A percentile compares a stretch with the other conserved stretches of the same genome.
These are phyloP conservation scores for Capra hircus DNA, from an alignment of 2,113 vertebrate genomes.

Conservation along the genomic window DNA sequence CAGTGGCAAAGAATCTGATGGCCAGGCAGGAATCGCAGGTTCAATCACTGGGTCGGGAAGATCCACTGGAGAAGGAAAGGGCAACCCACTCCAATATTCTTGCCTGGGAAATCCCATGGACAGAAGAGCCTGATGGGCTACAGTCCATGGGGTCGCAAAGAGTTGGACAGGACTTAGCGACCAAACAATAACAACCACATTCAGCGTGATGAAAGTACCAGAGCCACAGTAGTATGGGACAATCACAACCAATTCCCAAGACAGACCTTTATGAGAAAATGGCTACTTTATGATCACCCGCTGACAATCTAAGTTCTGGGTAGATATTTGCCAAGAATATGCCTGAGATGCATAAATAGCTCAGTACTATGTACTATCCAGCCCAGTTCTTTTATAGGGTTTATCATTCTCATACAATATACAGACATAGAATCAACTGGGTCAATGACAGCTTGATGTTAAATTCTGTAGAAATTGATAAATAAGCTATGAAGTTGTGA, in stretches of 20 bases:
- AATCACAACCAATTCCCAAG: not conserved
- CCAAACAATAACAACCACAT: not conserved
- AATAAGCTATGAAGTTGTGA: not conserved
- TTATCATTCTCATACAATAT: not conserved
- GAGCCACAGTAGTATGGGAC: not conserved
- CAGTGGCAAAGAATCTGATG: not conserved
- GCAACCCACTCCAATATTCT: not conserved
- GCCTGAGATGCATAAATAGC: not conserved
- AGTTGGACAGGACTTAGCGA: not conserved
- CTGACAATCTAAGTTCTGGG: not conserved
- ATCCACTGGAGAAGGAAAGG: not conserved
- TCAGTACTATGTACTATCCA: not conserved
- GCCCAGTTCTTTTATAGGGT: not conserved
- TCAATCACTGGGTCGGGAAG: not conserved
- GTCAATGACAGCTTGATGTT: not conserved
- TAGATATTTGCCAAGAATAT: not conserved
- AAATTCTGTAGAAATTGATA: constrained; percentile 6
- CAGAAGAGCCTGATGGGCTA: not conserved
- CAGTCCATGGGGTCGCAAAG: not conserved
- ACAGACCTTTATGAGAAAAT: not conserved
- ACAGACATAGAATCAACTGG: not conserved
- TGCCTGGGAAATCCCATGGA: not conserved
- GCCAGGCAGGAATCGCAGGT: not conserved
- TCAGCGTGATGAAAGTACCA: not conserved
- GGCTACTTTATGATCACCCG: not conserved